phyloP scores from a whole-genome alignment of 1,140 invertebrate genomes.

The Atta colombica region DNA sequence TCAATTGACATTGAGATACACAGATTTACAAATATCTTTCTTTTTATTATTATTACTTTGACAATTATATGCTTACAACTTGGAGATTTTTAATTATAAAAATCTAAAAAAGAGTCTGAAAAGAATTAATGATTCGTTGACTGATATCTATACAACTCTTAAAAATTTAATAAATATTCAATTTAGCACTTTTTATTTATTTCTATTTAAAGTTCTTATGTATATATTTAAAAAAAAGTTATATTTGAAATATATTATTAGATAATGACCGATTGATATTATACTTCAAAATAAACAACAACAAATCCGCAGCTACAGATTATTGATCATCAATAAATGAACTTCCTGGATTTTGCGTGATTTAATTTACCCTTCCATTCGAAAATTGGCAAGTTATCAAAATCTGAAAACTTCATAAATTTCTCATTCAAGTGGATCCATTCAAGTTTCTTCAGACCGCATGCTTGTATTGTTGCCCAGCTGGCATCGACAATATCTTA shows the following conservation, averaged over 20 bases:
- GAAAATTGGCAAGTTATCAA: slow-evolving; percentile 45
- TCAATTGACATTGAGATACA: not conserved
- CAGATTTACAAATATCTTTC: not conserved
- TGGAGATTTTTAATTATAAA: slow-evolving; percentile 6
- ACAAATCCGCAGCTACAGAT: not conserved
- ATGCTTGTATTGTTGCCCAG: slow-evolving; percentile 1
- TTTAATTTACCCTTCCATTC: slow-evolving; percentile 25
- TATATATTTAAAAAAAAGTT: not conserved
- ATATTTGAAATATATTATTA: not conserved
- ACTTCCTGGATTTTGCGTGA: not conserved
- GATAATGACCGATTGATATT: not conserved
- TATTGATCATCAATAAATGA: not conserved
- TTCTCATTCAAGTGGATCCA: slow-evolving; percentile 45
- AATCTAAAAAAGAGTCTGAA: not conserved
- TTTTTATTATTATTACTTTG: not conserved
- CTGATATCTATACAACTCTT: no score
- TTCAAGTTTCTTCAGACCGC: slow-evolving; percentile 38
- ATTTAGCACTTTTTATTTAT: not conserved
- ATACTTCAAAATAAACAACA: slow-evolving; percentile 19
- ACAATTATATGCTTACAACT: not conserved
- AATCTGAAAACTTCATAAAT: slow-evolving; percentile 42
- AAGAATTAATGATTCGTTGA: not conserved
- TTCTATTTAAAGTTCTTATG: not conserved
- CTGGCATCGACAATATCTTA: slow-evolving; percentile 33
- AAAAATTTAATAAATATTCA: slow-evolving; percentile 4